A percentile compares a stretch with the other conserved stretches of the same genome.
phyloP scores from a whole-genome alignment of 1,140 invertebrate species.

The Archegozetes longisetosus region DNA sequence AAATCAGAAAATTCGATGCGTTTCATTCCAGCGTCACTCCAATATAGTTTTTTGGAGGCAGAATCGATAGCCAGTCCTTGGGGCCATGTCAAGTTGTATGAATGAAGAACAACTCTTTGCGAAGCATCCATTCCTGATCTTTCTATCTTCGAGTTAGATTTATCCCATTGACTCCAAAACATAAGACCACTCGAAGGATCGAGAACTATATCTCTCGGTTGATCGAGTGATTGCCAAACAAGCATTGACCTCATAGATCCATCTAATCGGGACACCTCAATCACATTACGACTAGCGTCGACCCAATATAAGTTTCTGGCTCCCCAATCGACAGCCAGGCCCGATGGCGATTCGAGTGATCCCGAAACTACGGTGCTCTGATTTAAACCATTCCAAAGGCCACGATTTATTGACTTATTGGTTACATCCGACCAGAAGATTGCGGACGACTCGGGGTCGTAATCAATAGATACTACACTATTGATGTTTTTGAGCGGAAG shows the following conservation, averaged over 20 bases:
- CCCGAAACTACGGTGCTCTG: slow-evolving; percentile 34
- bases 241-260: slow-evolving; percentile 69
- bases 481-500: slow-evolving; percentile 62
- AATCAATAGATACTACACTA: slow-evolving; percentile 78
- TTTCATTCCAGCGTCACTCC: slow-evolving; percentile 83
- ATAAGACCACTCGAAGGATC: slow-evolving; percentile 54
- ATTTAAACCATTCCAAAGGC: slow-evolving; percentile 30
- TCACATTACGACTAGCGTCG: slow-evolving; percentile 38
- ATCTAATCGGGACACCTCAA: slow-evolving; percentile 73
- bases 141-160: slow-evolving; percentile 72
- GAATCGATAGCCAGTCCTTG: slow-evolving; percentile 85
- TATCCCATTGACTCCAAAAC: slow-evolving; percentile 90
- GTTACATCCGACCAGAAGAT: slow-evolving; percentile 87
- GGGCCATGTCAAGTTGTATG: slow-evolving; percentile 72
- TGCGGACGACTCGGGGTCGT: slow-evolving; percentile 65
- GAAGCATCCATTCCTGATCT: slow-evolving; percentile 69
- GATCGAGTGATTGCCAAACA: slow-evolving; percentile 44
- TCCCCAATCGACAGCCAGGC: slow-evolving; percentile 76
- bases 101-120: slow-evolving; percentile 53
- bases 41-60: slow-evolving; percentile 64
- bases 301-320: slow-evolving; percentile 72
- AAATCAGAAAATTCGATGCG: slow-evolving; percentile 81
- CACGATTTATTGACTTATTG: slow-evolving; percentile 28
- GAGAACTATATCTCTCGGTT: slow-evolving; percentile 66
- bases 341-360: slow-evolving; percentile 48